phyloP scores from a whole-genome alignment of 30 jellyfish, hydroid and myxozoan species.

The Rhopilema esculentum region DNA sequence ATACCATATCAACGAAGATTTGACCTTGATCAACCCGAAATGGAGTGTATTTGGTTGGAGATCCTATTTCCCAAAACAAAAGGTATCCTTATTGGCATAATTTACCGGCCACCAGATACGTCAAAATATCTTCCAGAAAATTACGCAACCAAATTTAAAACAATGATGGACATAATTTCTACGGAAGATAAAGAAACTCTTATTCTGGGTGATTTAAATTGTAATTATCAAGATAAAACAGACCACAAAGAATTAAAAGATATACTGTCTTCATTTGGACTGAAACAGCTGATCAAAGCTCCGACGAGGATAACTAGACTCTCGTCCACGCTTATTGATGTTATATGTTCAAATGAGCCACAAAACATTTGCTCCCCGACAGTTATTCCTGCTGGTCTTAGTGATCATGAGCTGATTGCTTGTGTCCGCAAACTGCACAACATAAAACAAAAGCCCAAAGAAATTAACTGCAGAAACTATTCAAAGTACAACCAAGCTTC shows the following conservation, averaged over 20 bases:
- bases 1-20: conserved; percentile 51
- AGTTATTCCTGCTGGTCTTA: conserved; percentile 66
- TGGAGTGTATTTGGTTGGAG: conserved; percentile 63
- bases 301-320: conserved; percentile 61
- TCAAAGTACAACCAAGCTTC: conserved; percentile 63
- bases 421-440: conserved; percentile 66
- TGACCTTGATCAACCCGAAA: conserved; percentile 53
- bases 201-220: conserved; percentile 38
- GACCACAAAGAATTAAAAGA: conserved; percentile 43
- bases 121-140: conserved; percentile 54
- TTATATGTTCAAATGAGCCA: conserved; percentile 46
- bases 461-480: conserved; percentile 55
- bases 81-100: conserved; percentile 46
- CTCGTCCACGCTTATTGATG: conserved; percentile 34
- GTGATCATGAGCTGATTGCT: conserved; percentile 74
- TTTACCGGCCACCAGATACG: conserved; percentile 64
- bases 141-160: conserved; percentile 34
- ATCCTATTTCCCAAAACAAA: conserved; percentile 26
- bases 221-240: conserved; percentile 19
- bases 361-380: conserved; percentile 41
- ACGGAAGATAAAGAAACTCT: conserved; percentile 45
- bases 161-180: conserved; percentile 35
- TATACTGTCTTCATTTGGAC: conserved; percentile 13
- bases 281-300: conserved; percentile 57
- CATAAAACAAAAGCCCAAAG: conserved; percentile 54